Evolutionary conservation across 2,797 vertebrate genomes (phyloP), one percentile per base, ranked within the genome.

Genomic region (Pangasius djambal): DNA sequence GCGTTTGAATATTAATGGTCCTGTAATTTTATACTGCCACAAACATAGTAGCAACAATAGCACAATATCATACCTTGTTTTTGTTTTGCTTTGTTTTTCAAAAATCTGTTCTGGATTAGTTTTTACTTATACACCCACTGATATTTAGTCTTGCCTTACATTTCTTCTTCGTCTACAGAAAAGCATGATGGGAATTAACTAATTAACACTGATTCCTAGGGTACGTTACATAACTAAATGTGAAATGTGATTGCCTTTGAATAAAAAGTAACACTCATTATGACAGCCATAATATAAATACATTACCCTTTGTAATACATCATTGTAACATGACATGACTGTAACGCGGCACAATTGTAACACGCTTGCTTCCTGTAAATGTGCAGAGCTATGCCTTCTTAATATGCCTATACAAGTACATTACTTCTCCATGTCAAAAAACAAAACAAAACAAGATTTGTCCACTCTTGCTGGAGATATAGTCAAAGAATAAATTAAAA

Each of bases 1-100:
- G 37, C 37, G 18, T 48, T 16, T 31, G 28, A 84, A 67, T 83
- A 83, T 63, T 63, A 83, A 83, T 48, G 22, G 44, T 84, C 44
- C 44, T 84, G 40, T 34, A 67, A 67, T 84, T 50, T 67, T 50
- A 28, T 18, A 67, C 79, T 63, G 31, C 34, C 34, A 48, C 61
- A 50, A 8, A 61, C 22, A 61, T 16, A 63, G 78, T 13, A 67
- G 82, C 50, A 67, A 67, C 79, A 61, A 65, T 57, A 63, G 34
- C 28, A 44, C 37, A n/a, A 34, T 31, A 84, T 31, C 28, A 50
- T 31, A 10, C 28, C 20, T 67, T 67, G 2, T n/a, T 82, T 13
- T 65, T 37, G 5, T 40, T 40, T 40, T 40, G 40, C 40, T 61
- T 63, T 34, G 55, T 79, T 57, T 65, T 63, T 10, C 3, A 57